Base-by-base conservation (phyloP, 2,797 vertebrate genomes). In the Sebastes dallii region DNA sequence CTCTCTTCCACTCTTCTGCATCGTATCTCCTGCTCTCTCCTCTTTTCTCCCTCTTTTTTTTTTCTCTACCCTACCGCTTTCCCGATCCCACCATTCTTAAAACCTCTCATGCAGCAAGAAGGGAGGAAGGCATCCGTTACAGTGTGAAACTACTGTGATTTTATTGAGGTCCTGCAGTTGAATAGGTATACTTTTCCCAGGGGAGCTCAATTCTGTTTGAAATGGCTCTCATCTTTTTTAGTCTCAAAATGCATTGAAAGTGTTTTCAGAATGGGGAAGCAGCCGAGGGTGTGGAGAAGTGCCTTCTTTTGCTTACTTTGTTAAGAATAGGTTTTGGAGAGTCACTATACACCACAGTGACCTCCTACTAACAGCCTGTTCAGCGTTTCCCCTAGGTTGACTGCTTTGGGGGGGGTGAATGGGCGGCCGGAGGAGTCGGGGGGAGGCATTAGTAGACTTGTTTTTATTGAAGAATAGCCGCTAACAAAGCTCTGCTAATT, bases 1-100 rank as follows among this genome's bases (percentile, higher is more conserved):
- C 93, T 95, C 93, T 93, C 87, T 92, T 90, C 93, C 93, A 94
- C 91, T 96, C 95, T 94, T 95, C 93, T 95, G 95, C 95, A 96
- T 95, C 92, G 81, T 90, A 93, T 95, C 95, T 95, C 88, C 91
- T 87, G 83, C 88, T 88, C 87, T 84, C 87, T 84, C 87, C 18
- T 6, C 88, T 86, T 84, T 90, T 90, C 80, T 89, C 88, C 84
- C 87, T 91, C 75, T 87, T 85, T 88, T 85, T 88, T 83, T 80
- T 32, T 67, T 61, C 61, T 78, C 62, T 82, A 86, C 85, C 85
- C 76, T 76, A 60, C 66, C 52, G 46, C 86, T 85, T 76, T 71
- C 88, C 83, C 77, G 25, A 85, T 91, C 85, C 82, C 83, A 86
- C 90, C 83, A 75, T 92, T 92, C 92, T 91, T 91, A 94, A 95